Conservation (phyloP, 2,888 invertebrate genomes). For the Anoplius nigerrimus region DNA sequence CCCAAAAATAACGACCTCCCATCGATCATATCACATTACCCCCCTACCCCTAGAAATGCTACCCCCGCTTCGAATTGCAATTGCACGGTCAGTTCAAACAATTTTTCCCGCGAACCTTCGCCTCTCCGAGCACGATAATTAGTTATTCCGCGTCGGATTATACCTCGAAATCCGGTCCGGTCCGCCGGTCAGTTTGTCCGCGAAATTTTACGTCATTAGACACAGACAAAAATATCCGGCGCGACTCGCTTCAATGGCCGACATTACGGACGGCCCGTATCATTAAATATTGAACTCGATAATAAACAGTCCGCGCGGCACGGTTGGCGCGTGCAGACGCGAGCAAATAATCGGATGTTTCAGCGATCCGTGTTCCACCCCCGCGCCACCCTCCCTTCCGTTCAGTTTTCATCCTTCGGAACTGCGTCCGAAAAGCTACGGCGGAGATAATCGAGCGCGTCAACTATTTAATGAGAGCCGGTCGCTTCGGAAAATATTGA, state of each 20-base stretch:
- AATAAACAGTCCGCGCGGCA: constrained; percentile 21
- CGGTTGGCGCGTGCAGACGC: constrained; percentile 24
- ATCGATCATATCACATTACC: no score
- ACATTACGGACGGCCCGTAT: background rate
- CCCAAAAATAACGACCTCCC: no score
- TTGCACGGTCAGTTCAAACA: no score
- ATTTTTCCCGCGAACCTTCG: no score
- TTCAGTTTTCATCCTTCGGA: background rate
- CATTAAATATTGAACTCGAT: constrained; percentile 28
- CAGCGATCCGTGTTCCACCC: no score
- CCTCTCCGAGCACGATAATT: no score
- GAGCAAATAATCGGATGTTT: constrained; percentile 40
- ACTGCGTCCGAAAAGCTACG: constrained; percentile 3
- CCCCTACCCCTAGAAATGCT: no score
- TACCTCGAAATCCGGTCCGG: no score
- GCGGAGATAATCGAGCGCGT: constrained; percentile 26
- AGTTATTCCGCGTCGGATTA: no score
- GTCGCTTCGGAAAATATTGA: constrained; percentile 40
- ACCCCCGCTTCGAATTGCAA: no score
- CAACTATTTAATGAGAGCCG: constrained; percentile 39
- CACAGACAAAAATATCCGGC: background rate
- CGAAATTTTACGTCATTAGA: background rate
- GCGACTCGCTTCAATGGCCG: background rate
- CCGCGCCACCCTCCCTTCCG: constrained; percentile 2
- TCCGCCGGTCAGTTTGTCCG: background rate